Evolutionary conservation across 2,113 vertebrate genomes (phyloP).

Genomic region (Danio rerio): DNA sequence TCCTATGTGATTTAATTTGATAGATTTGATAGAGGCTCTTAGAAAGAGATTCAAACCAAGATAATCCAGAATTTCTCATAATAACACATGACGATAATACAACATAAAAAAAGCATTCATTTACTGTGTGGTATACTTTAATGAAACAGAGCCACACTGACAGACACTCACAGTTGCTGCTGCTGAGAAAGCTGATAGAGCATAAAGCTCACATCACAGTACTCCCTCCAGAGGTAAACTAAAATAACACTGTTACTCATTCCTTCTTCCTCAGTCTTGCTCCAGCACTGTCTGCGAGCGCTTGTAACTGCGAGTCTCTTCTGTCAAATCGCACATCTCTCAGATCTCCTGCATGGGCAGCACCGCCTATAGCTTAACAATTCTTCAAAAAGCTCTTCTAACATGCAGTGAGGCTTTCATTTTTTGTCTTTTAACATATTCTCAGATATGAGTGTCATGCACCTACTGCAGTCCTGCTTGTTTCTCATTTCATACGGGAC

Average conservation of each 20-base stretch:
- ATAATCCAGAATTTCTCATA: neutral
- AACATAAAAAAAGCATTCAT: neutral
- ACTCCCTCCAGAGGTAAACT: constrained; percentile 40
- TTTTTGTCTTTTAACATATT: constrained; percentile 23
- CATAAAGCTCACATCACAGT: constrained; percentile 35
- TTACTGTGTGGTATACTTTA: neutral
- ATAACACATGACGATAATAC: neutral
- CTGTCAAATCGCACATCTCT: neutral
- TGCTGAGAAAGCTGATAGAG: constrained; percentile 20
- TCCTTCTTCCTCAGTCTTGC: constrained; percentile 35
- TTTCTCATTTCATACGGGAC: constrained; percentile 1
- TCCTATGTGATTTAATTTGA: neutral
- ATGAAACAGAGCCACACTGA: neutral
- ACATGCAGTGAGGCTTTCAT: constrained; percentile 23
- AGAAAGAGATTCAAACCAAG: neutral
- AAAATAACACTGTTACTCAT: constrained; percentile 51
- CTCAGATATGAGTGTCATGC: neutral
- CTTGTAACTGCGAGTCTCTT: constrained; percentile 17
- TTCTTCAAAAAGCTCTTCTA: constrained; percentile 26
- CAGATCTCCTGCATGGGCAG: constrained; percentile 28
- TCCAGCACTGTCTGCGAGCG: constrained; percentile 15
- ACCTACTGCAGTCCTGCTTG: neutral
- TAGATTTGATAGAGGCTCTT: neutral
- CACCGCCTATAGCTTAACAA: constrained; percentile 27
- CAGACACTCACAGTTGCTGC: neutral